Percentiles rank a stretch among this genome's conserved stretches.
Conservation (phyloP, 2,113 vertebrate genomes). For the Poecile atricapillus region DNA sequence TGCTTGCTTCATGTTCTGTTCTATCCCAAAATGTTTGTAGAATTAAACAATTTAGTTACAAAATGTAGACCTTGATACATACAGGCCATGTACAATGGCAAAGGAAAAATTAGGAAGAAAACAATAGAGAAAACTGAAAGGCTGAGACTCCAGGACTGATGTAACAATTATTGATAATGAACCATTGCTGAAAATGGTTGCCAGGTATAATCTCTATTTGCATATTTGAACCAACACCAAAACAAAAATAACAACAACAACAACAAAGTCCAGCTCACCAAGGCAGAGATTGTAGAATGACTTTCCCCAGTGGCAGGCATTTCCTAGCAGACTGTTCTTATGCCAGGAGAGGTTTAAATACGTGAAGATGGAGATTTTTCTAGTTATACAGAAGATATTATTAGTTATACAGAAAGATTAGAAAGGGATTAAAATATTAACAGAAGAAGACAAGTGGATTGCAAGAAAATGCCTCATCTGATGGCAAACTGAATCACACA, state of each 20-base stretch:
- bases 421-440: not conserved
- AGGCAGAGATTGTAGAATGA: not conserved
- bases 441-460: not conserved
- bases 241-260: not conserved
- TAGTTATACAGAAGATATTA: not conserved
- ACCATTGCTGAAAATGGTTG: not conserved
- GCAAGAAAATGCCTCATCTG: not conserved
- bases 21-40: not conserved
- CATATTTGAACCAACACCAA: not conserved
- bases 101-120: not conserved
- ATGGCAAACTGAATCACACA: not conserved
- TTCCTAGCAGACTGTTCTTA: not conserved
- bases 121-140: not conserved
- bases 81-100: not conserved
- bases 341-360: not conserved
- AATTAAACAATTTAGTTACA: not conserved
- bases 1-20: not conserved
- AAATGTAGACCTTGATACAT: not conserved
- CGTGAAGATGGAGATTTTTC: not conserved
- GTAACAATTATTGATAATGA: not conserved
- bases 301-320: not conserved
- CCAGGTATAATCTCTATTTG: not conserved
- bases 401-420: not conserved
- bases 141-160: not conserved
- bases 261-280: not conserved